phyloP scores from a whole-genome alignment of 2,888 invertebrate genomes.

The Nebria salina region DNA sequence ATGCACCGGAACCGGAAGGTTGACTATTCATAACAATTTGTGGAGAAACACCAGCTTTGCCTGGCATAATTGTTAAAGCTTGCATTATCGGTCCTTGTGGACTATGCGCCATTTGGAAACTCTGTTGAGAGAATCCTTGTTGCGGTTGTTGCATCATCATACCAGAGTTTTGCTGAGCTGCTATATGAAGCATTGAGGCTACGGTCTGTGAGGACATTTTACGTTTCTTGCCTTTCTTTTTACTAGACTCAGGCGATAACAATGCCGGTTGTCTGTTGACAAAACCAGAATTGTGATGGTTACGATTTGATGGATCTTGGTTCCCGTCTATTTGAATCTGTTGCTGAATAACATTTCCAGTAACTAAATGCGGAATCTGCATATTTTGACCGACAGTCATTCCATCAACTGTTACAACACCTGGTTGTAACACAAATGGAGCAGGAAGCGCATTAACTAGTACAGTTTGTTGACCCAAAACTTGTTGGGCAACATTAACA shows the following conservation, averaged over 20 bases:
- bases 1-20: constrained; percentile 65
- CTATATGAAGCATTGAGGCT: constrained; percentile 76
- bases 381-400: constrained; percentile 75
- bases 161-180: constrained; percentile 72
- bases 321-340: constrained; percentile 67
- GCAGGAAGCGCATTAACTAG: constrained; percentile 82
- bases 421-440: constrained; percentile 81
- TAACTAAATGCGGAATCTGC: constrained; percentile 75
- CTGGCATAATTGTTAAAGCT: constrained; percentile 80
- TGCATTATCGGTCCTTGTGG: constrained; percentile 79
- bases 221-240: constrained; percentile 73
- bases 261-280: constrained; percentile 60
- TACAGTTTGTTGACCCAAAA: constrained; percentile 80
- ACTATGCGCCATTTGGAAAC: constrained; percentile 74
- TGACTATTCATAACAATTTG: constrained; percentile 83
- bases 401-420: constrained; percentile 80
- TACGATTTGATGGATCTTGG: constrained; percentile 62
- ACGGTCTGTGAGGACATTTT: constrained; percentile 76
- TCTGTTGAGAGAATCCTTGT: constrained; percentile 74
- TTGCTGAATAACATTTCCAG: constrained; percentile 71
- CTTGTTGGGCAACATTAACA: constrained; percentile 71
- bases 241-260: constrained; percentile 75
- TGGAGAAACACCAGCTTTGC: constrained; percentile 76
- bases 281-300: constrained; percentile 49
- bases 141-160: constrained; percentile 68